Evolutionary conservation across 2,797 vertebrate genomes (phyloP).

Genomic region (Gila robusta): DNA sequence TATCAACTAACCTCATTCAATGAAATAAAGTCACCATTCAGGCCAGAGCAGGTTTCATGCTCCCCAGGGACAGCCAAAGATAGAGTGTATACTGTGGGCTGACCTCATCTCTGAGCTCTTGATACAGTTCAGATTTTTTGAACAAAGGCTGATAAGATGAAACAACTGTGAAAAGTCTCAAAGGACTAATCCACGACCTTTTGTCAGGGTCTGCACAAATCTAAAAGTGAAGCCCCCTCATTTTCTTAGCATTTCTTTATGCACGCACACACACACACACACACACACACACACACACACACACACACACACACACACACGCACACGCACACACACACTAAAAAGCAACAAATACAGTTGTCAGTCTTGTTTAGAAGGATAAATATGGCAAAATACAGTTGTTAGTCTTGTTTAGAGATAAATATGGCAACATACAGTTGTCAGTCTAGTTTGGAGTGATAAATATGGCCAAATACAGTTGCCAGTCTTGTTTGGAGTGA

Average conservation of each 20-base stretch:
- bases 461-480: background rate
- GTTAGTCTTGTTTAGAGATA: no score
- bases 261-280: background rate
- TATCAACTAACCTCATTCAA: background rate
- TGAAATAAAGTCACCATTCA: slow-evolving; percentile 12
- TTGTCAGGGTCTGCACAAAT: background rate
- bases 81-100: slow-evolving; percentile 4
- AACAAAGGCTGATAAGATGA: background rate
- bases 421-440: no score
- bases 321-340: background rate
- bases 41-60: slow-evolving; percentile 8
- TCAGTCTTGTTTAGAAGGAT: no score
- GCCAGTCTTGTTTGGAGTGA: no score
- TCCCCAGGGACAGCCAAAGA: background rate
- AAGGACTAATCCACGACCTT: background rate
- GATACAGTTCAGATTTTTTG: background rate
- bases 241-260: background rate
- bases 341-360: background rate
- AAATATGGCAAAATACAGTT: no score
- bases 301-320: background rate
- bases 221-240: slow-evolving; percentile 2
- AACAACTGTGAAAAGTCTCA: slow-evolving; percentile 6
- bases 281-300: background rate
- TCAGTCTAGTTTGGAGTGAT: no score
- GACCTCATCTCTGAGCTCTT: background rate